A percentile compares a stretch with the other conserved stretches of the same genome.
These are phyloP conservation scores for Calliphora vicina DNA, from an alignment of 1,140 invertebrate species.

Conservation along the genomic window DNA sequence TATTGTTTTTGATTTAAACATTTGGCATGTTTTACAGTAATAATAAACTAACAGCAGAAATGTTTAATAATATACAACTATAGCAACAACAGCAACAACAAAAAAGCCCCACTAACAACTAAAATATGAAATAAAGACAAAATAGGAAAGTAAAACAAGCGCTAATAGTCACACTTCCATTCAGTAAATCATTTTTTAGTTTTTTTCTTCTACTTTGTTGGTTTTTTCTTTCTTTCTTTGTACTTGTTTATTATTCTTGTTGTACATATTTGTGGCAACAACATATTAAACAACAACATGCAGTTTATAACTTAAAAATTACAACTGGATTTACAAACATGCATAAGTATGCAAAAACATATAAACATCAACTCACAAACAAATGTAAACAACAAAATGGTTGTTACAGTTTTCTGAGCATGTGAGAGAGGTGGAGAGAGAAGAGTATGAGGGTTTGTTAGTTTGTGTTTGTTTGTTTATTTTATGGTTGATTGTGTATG, in stretches of 20 bases:
- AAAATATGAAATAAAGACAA: not conserved
- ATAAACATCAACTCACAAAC: not conserved
- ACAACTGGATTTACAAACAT: not conserved
- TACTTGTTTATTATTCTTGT: not conserved
- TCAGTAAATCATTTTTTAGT: conserved; percentile 30
- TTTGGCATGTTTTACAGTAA: not conserved
- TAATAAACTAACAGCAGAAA: not conserved
- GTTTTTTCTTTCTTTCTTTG: not conserved
- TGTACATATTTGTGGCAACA: not conserved
- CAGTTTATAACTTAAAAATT: conserved; percentile 23
- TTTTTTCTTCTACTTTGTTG: too few relatives aligned
- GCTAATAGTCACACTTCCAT: conserved; percentile 29
- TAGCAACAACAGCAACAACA: not conserved
- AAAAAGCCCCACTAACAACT: not conserved
- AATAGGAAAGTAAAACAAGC: conserved; percentile 14
- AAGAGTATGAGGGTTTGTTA: not conserved
- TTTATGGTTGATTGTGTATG: conserved; percentile 1
- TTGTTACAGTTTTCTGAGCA: not conserved
- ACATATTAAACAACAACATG: conserved; percentile 12
- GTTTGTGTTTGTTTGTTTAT: not conserved
- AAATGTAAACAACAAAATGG: not conserved
- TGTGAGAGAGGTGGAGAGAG: not conserved
- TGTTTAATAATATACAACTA: not conserved
- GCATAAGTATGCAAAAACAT: not conserved
- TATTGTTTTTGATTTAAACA: not conserved